Evolutionary conservation across 53 echinoderm and acorn worm genomes (phyloP), one percentile per base, ranked within the genome.

Genomic region (Actinopyga echinites): DNA sequence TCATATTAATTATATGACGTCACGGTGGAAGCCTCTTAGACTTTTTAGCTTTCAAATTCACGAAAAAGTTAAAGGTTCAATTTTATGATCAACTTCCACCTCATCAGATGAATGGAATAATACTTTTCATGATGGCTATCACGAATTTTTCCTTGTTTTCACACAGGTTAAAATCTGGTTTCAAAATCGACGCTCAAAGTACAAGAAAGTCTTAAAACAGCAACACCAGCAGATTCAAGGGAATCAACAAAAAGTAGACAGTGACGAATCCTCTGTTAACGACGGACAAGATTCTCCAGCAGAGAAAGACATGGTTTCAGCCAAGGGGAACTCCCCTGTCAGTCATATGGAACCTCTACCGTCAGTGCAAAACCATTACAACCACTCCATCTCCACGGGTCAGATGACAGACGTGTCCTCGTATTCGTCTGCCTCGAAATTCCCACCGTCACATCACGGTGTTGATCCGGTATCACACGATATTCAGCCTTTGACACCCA

Each of bases 151-250:
- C 17, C 49, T 49, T 49, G 3, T 6, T 49, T 49, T 49, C 17
- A 49, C 49, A 42, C 82, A 96, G 96, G 93, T 96, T 6, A 96
- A 96, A 83, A 96, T 96, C 23, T 96, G 96, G 96, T 96, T 96
- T 55, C 96, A 96, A 68, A 96, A 96, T 63, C 85, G 96, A 53
- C 91, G 96, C 1, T 96, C 96, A 29, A 96, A 96, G 57, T 93
- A 92, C 80, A 96, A 96, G 82, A 95, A 96, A 83, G 87, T 96
- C 3, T 68, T 93, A 59, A 91, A 92, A 83, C 93, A 95, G 37
- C 91, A 92, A 17, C 89, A 92, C 59, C 82, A 87, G 1, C 71
- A 71, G 24, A 23, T 71, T 26, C 71, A 44, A 10, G 42, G 43
- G 25, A 44, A 44, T 8, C 71, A 71, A 22, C 42, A 71, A 26